A percentile compares a stretch with the other conserved stretches of the same genome.
These are phyloP conservation scores for Ispidina picta DNA, from an alignment of 2,797 vertebrate genomes.

Conservation along the genomic window DNA sequence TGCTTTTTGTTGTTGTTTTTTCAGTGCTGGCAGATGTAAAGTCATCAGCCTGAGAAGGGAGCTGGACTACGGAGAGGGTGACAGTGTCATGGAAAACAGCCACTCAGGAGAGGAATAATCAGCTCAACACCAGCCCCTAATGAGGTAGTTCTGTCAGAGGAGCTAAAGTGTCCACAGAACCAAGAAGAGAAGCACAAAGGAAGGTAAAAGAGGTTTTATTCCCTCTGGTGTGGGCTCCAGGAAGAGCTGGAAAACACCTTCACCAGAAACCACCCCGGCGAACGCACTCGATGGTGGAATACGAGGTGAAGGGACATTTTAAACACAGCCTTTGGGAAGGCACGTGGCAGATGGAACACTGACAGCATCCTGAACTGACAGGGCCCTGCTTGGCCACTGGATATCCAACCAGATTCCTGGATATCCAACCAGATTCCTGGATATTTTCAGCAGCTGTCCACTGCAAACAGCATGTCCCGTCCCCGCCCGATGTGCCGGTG, in stretches of 20 bases:
- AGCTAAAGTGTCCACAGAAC: not conserved
- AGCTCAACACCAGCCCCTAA: constrained; percentile 8
- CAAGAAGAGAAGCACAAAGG: not conserved
- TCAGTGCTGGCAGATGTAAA: not conserved
- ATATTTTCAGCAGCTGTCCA: not conserved
- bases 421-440: not conserved
- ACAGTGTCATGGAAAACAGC: not conserved
- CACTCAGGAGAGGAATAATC: constrained; percentile 40
- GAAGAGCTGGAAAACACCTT: not conserved
- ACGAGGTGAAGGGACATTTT: not conserved
- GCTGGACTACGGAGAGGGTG: not conserved
- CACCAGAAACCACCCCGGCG: not conserved
- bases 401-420: not conserved
- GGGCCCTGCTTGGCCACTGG: not conserved
- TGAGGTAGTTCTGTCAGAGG: constrained; percentile 20
- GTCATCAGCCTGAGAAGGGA: not conserved
- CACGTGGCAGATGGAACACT: not conserved
- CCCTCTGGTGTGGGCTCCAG: not conserved
- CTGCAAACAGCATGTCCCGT: not conserved
- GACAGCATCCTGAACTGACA: not conserved
- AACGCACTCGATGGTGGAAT: not conserved
- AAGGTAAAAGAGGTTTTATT: not conserved
- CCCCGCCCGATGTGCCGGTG: rapidly evolving
- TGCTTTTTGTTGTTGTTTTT: not conserved
- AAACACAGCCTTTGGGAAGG: not conserved